Percentiles rank a stretch among this genome's conserved stretches.
Evolutionary conservation across 2,113 vertebrate genomes (phyloP).

Genomic region (Ranitomeya variabilis): DNA sequence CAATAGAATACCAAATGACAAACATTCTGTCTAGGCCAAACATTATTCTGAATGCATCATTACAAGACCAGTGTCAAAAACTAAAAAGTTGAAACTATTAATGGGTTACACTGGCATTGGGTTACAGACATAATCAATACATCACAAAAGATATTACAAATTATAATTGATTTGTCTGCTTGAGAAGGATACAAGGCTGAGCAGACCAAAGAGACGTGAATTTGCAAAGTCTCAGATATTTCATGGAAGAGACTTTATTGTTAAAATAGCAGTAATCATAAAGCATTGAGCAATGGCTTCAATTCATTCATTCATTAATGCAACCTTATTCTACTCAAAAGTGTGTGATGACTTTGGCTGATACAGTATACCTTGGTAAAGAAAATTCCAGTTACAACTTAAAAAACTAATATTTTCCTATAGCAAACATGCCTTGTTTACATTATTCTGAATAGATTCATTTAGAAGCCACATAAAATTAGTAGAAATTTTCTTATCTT

Average conservation of each 20-base stretch:
- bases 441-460: no score
- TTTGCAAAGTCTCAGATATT: slow-evolving; percentile 50
- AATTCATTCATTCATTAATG: slow-evolving; percentile 3
- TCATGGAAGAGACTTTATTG: slow-evolving; percentile 19
- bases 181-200: slow-evolving; percentile 45
- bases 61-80: neutral
- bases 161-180: slow-evolving; percentile 52
- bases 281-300: neutral
- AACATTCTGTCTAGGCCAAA: neutral
- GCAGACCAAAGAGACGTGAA: slow-evolving; percentile 49
- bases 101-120: slow-evolving; percentile 21
- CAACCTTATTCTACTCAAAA: neutral
- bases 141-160: slow-evolving; percentile 53
- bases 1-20: neutral
- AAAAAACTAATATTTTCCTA: neutral
- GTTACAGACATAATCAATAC: slow-evolving; percentile 47
- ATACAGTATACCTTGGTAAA: neutral
- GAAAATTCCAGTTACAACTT: neutral
- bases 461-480: no score
- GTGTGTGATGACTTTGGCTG: neutral
- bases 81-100: slow-evolving; percentile 2
- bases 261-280: slow-evolving; percentile 36
- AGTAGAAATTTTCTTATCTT: no score
- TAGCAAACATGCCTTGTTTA: no score
- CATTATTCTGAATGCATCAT: neutral